Evolutionary conservation across 2,113 vertebrate genomes (phyloP).

Genomic region (Colius striatus): DNA sequence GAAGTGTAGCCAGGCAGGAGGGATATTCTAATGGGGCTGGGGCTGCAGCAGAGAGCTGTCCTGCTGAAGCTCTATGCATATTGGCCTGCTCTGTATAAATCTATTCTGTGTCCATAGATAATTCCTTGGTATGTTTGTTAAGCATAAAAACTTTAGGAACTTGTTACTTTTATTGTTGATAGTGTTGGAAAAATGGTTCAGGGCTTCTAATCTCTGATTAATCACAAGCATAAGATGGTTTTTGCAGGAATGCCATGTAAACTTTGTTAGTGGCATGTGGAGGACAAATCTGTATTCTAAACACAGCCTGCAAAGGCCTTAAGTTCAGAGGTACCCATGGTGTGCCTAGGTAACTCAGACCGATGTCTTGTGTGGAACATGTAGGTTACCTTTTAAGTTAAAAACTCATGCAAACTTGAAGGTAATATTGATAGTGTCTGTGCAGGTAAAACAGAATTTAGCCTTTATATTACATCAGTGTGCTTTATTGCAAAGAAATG

Average conservation of each 20-base stretch:
- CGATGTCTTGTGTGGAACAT: neutral
- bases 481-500: neutral
- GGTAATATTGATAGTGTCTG: neutral
- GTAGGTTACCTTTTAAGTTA: neutral
- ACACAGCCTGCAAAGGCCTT: neutral
- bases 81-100: neutral
- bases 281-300: neutral
- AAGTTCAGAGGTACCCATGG: neutral
- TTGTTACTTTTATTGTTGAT: neutral
- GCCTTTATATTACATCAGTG: neutral
- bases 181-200: neutral
- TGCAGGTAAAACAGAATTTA: neutral
- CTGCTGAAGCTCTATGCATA: neutral
- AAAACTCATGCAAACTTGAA: neutral
- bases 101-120: neutral
- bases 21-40: neutral
- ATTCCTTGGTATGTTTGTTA: neutral
- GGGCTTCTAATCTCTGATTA: neutral
- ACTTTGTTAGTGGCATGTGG: neutral
- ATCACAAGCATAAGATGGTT: neutral
- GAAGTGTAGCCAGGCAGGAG: neutral
- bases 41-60: neutral
- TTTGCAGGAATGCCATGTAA: neutral
- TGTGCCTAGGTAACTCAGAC: neutral
- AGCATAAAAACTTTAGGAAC: neutral